Conservation (phyloP, 2,113 vertebrate genomes). For the Oreocharis arfaki region DNA sequence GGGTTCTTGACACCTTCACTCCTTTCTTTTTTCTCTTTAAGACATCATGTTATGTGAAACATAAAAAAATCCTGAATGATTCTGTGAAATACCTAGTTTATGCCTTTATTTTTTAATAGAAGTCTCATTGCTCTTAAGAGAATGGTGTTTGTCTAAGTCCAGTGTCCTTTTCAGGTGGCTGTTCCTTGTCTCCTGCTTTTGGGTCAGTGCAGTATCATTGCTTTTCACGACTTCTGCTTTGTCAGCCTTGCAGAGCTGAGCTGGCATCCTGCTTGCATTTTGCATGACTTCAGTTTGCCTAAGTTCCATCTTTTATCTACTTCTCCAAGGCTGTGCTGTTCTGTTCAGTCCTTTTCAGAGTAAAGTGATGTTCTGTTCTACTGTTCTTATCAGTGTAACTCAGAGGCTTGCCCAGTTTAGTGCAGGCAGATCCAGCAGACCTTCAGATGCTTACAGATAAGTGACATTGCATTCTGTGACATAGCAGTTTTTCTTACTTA, state of each 20-base stretch:
- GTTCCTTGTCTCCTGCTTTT: background rate
- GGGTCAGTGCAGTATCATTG: background rate
- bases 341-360: background rate
- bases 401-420: background rate
- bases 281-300: background rate
- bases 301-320: background rate
- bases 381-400: background rate
- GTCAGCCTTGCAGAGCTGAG: background rate
- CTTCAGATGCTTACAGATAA: background rate
- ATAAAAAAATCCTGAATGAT: background rate
- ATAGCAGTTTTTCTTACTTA: background rate
- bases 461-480: background rate
- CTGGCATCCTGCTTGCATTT: background rate
- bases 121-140: background rate
- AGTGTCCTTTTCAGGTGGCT: background rate
- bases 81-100: background rate
- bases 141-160: background rate
- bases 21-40: background rate
- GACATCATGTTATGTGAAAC: background rate
- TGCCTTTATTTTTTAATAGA: rapidly evolving
- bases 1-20: background rate
- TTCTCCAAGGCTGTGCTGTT: background rate
- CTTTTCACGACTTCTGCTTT: background rate
- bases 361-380: background rate
- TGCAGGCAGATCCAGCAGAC: background rate